These are phyloP conservation scores for Elephantulus edwardii DNA, from an alignment of 2,113 vertebrate genomes.

Conservation along the genomic window DNA sequence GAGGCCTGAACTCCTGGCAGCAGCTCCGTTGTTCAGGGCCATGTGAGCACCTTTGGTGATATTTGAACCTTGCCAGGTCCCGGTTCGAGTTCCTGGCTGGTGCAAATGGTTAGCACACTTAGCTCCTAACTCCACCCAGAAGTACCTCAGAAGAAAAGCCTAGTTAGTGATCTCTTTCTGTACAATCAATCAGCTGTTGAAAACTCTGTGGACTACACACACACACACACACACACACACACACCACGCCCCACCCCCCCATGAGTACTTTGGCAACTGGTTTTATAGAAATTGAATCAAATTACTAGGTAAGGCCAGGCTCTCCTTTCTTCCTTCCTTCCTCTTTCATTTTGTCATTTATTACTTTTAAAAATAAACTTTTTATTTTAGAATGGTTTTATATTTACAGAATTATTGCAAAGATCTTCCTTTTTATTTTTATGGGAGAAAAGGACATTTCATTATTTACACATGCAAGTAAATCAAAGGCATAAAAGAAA, in stretches of 20 bases:
- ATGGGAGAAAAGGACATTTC: constrained; percentile 53
- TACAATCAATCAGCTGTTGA: neutral
- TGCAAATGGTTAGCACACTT: neutral
- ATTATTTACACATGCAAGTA: constrained; percentile 63
- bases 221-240: too few relatives aligned
- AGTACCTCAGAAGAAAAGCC: neutral
- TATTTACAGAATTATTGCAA: neutral
- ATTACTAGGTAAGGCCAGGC: neutral
- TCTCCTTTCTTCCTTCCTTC: neutral
- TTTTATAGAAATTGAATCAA: neutral
- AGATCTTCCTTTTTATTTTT: neutral
- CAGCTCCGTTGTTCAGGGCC: neutral
- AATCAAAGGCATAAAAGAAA: constrained; percentile 74
- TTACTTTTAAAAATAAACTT: constrained; percentile 7
- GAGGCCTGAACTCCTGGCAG: neutral
- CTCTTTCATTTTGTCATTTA: neutral
- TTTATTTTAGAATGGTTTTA: neutral
- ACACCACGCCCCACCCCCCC: neutral
- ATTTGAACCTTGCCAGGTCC: neutral
- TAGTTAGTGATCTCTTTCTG: neutral
- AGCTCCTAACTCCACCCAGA: neutral
- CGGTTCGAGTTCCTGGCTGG: neutral
- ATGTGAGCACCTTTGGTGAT: neutral
- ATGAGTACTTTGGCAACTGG: neutral
- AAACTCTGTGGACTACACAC: neutral